A percentile compares a stretch with the other conserved stretches of the same genome.
These are phyloP conservation scores for Lepus timidus DNA, from an alignment of 2,113 vertebrate genomes.

Conservation along the genomic window DNA sequence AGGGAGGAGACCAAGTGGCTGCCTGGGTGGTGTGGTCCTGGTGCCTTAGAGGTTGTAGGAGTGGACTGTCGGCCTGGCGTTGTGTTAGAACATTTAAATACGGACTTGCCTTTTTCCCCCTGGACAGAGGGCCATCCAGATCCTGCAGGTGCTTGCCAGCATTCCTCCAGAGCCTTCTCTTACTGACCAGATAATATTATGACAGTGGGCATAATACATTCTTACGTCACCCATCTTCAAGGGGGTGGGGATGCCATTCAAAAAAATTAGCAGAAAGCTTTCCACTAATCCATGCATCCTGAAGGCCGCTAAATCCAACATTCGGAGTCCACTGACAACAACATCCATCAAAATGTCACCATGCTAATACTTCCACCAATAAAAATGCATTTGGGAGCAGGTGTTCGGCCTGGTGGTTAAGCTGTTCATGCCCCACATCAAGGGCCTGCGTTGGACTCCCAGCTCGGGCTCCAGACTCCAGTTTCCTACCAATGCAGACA, in stretches of 20 bases:
- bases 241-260: background rate
- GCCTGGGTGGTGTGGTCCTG: background rate
- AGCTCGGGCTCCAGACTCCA: no score
- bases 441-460: no score
- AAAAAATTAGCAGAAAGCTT: background rate
- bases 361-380: background rate
- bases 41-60: background rate
- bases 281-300: background rate
- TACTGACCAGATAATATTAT: background rate
- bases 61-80: background rate
- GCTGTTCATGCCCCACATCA: no score
- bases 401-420: no score
- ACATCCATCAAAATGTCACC: background rate
- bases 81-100: background rate
- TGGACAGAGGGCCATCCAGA: background rate
- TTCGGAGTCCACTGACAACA: background rate
- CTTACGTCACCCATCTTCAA: background rate
- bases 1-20: background rate
- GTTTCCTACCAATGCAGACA: no score
- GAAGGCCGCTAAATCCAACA: constrained; percentile 1
- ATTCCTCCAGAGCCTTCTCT: background rate
- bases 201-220: background rate
- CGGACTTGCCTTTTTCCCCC: background rate
- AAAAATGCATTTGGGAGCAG: constrained; percentile 4
- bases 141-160: background rate